Conservation (phyloP, 53 echinoderm and acorn worm species). For the Hippasteria phrygiana region DNA sequence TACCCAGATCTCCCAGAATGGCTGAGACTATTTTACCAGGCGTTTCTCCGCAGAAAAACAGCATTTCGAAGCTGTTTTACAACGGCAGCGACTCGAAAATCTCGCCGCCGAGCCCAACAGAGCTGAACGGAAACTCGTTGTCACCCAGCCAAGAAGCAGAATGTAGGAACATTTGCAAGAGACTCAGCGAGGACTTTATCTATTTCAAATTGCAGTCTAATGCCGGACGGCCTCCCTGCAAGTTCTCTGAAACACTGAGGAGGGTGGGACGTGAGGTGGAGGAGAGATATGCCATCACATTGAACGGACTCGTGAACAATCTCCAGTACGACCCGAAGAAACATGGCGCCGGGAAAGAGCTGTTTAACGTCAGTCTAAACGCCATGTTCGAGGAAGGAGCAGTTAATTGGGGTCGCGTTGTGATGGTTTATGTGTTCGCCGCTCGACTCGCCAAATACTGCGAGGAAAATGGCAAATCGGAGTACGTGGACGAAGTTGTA, state of each 20-base stretch:
- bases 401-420: slow-evolving; percentile 95
- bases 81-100: slow-evolving; percentile 65
- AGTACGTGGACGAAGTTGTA: slow-evolving; percentile 80
- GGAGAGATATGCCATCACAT: slow-evolving; percentile 90
- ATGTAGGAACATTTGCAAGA: slow-evolving; percentile 73
- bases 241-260: slow-evolving; percentile 88
- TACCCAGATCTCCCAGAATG: slow-evolving; percentile 20
- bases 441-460: slow-evolving; percentile 96
- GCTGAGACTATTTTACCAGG: slow-evolving; percentile 69
- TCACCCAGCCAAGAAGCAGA: slow-evolving; percentile 61
- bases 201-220: slow-evolving; percentile 75
- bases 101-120: slow-evolving; percentile 78
- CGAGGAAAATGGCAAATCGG: slow-evolving; percentile 77
- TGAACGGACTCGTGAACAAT: slow-evolving; percentile 92
- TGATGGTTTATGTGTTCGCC: slow-evolving; percentile 98
- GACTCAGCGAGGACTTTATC: slow-evolving; percentile 84
- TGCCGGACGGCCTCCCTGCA: slow-evolving; percentile 61
- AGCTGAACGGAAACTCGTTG: slow-evolving; percentile 63
- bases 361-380: slow-evolving; percentile 87
- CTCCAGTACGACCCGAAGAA: slow-evolving; percentile 89
- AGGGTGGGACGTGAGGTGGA: slow-evolving; percentile 97
- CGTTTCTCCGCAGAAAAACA: slow-evolving; percentile 78
- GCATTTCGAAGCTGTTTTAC: slow-evolving; percentile 74
- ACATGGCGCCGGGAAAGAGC: slow-evolving; percentile 83
- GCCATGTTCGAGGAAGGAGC: slow-evolving; percentile 99